phyloP scores from a whole-genome alignment of 1,140 invertebrate genomes.

The Laupala kohalensis region DNA sequence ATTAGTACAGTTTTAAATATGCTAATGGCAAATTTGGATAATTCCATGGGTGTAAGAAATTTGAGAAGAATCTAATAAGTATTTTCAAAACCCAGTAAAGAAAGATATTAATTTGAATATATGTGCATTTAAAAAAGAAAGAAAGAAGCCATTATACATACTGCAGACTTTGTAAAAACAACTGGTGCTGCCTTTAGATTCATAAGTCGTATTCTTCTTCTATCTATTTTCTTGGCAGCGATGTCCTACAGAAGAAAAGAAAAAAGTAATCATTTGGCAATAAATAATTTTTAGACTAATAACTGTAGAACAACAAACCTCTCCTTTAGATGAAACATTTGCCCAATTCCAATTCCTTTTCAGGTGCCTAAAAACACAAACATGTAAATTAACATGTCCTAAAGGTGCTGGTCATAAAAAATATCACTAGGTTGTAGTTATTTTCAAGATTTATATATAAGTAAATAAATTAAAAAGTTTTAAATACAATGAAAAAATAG shows the following conservation, averaged over 20 bases:
- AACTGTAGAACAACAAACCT: neutral
- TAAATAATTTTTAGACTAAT: neutral
- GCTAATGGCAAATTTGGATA: too few relatives aligned
- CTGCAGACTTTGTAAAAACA: neutral
- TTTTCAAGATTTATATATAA: neutral
- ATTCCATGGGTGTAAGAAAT: too few relatives aligned
- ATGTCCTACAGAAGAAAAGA: neutral
- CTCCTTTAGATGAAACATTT: neutral
- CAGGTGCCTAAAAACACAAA: constrained; percentile 32
- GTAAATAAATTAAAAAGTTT: neutral
- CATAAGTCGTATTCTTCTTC: neutral
- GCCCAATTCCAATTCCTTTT: constrained; percentile 52
- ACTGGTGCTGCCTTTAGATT: neutral
- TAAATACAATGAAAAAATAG: constrained; percentile 5
- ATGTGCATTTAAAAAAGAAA: too few relatives aligned
- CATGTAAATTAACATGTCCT: too few relatives aligned
- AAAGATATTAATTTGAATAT: too few relatives aligned
- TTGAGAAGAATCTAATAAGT: too few relatives aligned
- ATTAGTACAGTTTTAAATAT: too few relatives aligned
- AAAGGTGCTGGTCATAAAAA: too few relatives aligned
- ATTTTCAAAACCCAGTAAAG: too few relatives aligned
- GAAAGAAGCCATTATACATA: too few relatives aligned
- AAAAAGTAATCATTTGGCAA: too few relatives aligned
- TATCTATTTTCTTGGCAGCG: neutral
- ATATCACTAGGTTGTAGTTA: neutral